A percentile compares a stretch with the other conserved stretches of the same genome.
Conservation (phyloP, 2,797 vertebrate species). For the Enteromius anoplus region DNA sequence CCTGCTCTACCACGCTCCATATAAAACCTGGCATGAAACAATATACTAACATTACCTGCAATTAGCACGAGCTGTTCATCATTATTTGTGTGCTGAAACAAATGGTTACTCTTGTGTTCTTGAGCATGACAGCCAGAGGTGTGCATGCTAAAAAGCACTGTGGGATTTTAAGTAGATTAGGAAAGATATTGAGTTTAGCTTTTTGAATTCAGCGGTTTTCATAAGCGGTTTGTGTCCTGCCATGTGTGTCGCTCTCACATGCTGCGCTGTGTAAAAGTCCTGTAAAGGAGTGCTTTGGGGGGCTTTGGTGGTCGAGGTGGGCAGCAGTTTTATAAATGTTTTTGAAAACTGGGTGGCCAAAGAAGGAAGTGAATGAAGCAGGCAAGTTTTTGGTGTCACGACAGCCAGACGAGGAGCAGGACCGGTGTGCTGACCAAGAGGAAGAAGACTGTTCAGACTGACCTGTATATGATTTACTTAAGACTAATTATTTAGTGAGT, state of each 20-base stretch:
- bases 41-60: constrained; percentile 55
- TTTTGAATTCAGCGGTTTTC: background rate
- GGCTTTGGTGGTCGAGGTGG: constrained; percentile 41
- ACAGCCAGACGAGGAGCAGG: background rate
- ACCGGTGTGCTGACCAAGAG: background rate
- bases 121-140: constrained; percentile 7
- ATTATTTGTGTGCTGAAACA: constrained; percentile 38
- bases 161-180: constrained; percentile 7
- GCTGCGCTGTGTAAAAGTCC: constrained; percentile 39
- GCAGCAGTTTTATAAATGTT: constrained; percentile 47
- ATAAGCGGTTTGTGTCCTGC: background rate
- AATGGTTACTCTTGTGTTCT: constrained; percentile 15
- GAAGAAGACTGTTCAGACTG: background rate
- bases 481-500: background rate
- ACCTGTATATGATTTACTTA: background rate
- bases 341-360: constrained; percentile 50
- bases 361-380: constrained; percentile 30
- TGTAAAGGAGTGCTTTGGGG: constrained; percentile 31
- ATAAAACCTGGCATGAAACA: constrained; percentile 57
- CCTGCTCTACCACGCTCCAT: constrained; percentile 52
- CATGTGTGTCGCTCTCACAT: constrained; percentile 39
- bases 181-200: background rate
- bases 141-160: background rate
- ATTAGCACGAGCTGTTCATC: constrained; percentile 50
- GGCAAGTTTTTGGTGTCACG: constrained; percentile 6